Evolutionary conservation across 37 sponge, comb jelly and placozoan genomes (phyloP).

Genomic region (Beroe ovata): DNA sequence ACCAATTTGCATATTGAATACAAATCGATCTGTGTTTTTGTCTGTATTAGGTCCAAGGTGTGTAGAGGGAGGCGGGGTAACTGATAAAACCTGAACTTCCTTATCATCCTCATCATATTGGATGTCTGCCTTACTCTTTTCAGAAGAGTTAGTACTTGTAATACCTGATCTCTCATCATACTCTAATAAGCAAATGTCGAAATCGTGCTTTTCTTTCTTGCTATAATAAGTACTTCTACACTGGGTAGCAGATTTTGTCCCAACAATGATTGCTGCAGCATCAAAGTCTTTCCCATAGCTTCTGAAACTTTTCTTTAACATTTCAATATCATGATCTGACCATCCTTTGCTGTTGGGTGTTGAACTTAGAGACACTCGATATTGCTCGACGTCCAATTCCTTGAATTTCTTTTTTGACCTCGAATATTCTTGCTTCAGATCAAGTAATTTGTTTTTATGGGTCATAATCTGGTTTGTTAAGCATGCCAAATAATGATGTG

Average conservation of each 20-base stretch:
- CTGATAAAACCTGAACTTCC: neutral
- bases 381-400: neutral
- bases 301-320: slow-evolving; percentile 13
- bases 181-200: neutral
- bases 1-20: slow-evolving; percentile 45
- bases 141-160: neutral
- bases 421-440: slow-evolving; percentile 11
- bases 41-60: neutral
- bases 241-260: slow-evolving; percentile 23
- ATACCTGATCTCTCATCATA: slow-evolving; percentile 3
- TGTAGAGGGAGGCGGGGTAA: neutral
- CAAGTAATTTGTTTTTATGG: slow-evolving; percentile 39
- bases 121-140: neutral
- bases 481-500: slow-evolving; percentile 41
- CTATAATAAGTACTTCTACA: slow-evolving; percentile 23
- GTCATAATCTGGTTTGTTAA: slow-evolving; percentile 49
- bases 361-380: neutral
- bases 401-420: neutral
- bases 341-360: slow-evolving; percentile 15
- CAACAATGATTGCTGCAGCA: slow-evolving; percentile 60
- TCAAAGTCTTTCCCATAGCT: slow-evolving; percentile 65
- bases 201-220: slow-evolving; percentile 61
- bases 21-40: slow-evolving; percentile 9
- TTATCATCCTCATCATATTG: neutral
- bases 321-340: slow-evolving; percentile 40